Percentiles rank a stretch among this genome's conserved stretches.
phyloP scores from a whole-genome alignment of 2,113 vertebrate species.

The Rhombomys opimus region DNA sequence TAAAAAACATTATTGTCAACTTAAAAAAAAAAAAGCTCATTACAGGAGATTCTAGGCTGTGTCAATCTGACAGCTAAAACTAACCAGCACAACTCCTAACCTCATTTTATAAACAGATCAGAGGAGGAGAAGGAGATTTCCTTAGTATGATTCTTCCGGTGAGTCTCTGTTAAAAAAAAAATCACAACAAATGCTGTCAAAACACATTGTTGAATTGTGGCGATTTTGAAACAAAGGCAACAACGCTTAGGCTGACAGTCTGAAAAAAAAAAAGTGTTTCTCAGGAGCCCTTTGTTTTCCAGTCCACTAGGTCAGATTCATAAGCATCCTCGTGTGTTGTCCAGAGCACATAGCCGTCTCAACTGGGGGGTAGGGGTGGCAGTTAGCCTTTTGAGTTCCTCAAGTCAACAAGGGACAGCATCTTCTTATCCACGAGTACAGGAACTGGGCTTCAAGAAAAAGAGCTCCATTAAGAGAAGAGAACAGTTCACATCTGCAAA shows the following conservation, averaged over 20 bases:
- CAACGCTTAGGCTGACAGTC: neutral
- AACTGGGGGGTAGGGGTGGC: neutral
- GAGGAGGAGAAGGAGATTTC: neutral
- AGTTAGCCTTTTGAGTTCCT: neutral
- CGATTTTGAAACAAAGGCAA: conserved; percentile 13
- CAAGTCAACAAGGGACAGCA: neutral
- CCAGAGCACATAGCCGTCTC: neutral
- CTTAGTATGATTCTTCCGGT: neutral
- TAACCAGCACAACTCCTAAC: neutral
- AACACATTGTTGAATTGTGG: neutral
- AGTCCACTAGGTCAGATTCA: neutral
- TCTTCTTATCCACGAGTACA: neutral
- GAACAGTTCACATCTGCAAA: conserved; percentile 45
- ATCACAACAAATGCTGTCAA: neutral
- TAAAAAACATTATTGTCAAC: neutral
- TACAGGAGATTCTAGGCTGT: neutral
- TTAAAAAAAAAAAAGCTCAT: neutral
- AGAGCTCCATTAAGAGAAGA: neutral
- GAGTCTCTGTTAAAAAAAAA: conserved; percentile 1
- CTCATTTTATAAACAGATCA: neutral
- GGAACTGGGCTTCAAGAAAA: conserved; percentile 31
- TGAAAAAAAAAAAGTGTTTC: neutral
- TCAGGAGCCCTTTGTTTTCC: neutral
- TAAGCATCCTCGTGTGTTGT: neutral
- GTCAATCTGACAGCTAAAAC: neutral